Percentiles rank a stretch among this genome's conserved stretches.
phyloP scores from a whole-genome alignment of 2,888 invertebrate genomes.

The Morinoia aosen region DNA sequence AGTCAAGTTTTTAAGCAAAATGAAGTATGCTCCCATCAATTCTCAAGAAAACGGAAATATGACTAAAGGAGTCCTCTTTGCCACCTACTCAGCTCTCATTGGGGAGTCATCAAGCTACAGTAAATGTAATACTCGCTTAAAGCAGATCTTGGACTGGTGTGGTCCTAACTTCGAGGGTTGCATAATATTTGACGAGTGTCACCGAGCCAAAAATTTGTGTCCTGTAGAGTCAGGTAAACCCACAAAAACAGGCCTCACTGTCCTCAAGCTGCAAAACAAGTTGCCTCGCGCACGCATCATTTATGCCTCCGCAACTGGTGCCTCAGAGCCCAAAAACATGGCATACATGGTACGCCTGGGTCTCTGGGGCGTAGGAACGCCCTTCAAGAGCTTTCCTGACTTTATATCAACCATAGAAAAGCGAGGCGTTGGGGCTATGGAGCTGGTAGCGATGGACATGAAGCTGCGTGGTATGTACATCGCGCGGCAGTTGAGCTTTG shows the following conservation, averaged over 20 bases:
- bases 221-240: conserved; percentile 97
- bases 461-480: conserved; percentile 99
- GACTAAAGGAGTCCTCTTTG: conserved; percentile 95
- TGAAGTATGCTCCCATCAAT: conserved; percentile 98
- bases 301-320: conserved; percentile 97
- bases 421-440: conserved; percentile 98
- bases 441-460: conserved; percentile 99
- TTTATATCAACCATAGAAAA: conserved; percentile 96
- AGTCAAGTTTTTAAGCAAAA: conserved; percentile 74
- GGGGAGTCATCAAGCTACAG: conserved; percentile 82
- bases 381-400: conserved; percentile 93
- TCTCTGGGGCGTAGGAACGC: conserved; percentile 97
- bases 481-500: conserved; percentile 97
- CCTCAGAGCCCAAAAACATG: conserved; percentile 98
- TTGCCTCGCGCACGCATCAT: conserved; percentile 93
- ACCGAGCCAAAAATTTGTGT: conserved; percentile 98
- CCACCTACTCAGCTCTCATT: conserved; percentile 97
- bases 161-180: conserved; percentile 72
- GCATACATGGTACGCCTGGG: conserved; percentile 99
- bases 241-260: conserved; percentile 95
- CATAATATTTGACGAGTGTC: conserved; percentile 99
- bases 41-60: conserved; percentile 92
- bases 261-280: conserved; percentile 93
- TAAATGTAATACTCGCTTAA: conserved; percentile 71
- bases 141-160: conserved; percentile 31